Evolutionary conservation across 2,113 vertebrate species (phyloP).

Genomic region (Rattus norvegicus): DNA sequence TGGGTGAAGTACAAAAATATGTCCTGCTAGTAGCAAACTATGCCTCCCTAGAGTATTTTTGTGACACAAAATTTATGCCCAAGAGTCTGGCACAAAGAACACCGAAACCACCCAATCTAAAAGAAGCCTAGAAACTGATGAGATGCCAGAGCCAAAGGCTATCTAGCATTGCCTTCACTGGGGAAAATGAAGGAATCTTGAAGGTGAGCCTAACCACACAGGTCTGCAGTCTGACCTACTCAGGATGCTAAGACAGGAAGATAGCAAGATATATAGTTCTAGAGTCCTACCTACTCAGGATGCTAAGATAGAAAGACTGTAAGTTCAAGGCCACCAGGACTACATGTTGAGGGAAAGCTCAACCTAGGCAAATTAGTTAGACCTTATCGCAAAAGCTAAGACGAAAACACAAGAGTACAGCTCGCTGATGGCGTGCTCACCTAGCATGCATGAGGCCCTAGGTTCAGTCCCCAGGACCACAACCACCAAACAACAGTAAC

Average conservation of each 20-base stretch:
- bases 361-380: not conserved
- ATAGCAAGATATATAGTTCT: too few species aligned
- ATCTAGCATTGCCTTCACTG: not conserved
- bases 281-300: not conserved
- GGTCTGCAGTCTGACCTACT: not conserved
- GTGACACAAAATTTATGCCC: not conserved
- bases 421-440: not conserved
- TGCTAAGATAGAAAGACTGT: not conserved
- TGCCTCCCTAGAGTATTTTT: not conserved
- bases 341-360: not conserved
- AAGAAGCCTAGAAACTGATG: not conserved
- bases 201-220: not conserved
- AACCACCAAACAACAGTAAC: not conserved
- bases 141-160: not conserved
- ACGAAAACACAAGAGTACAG: not conserved
- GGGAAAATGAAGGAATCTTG: not conserved
- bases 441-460: not conserved
- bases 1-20: not conserved
- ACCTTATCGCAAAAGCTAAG: not conserved
- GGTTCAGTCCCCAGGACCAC: not conserved
- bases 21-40: not conserved
- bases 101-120: not conserved
- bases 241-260: not conserved
- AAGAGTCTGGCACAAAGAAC: not conserved
- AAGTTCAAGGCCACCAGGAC: not conserved